Evolutionary conservation across 2,888 invertebrate species (phyloP).

Genomic region (Ophion costatus): DNA sequence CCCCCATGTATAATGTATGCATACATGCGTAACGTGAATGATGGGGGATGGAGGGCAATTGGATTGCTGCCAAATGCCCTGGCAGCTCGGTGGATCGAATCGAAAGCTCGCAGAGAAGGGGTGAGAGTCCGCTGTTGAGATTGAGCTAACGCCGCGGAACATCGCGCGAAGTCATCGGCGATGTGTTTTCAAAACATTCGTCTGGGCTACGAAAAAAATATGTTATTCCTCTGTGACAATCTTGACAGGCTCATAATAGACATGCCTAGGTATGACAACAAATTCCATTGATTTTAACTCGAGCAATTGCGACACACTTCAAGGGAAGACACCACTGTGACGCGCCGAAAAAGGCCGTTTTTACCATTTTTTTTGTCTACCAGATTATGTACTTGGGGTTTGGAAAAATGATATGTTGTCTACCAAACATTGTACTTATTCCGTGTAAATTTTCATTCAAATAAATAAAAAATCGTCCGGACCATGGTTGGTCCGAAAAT

Average conservation of each 20-base stretch:
- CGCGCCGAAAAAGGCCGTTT: too few species aligned
- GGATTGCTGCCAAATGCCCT: slow-evolving; percentile 59
- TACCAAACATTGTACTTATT: too few species aligned
- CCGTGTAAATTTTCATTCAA: too few species aligned
- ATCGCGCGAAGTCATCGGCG: not conserved
- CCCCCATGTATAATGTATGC: not conserved
- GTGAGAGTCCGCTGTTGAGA: slow-evolving; percentile 38
- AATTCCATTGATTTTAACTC: not conserved
- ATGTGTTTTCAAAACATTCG: slow-evolving; percentile 16
- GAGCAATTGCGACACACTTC: not conserved
- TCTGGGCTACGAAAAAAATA: not conserved
- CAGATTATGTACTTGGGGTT: too few species aligned
- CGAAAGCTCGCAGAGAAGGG: slow-evolving; percentile 36
- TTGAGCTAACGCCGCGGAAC: slow-evolving; percentile 24
- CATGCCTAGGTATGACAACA: not conserved
- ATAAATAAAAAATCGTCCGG: too few species aligned
- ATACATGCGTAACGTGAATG: slow-evolving; percentile 24
- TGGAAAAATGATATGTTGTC: too few species aligned
- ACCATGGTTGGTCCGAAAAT: too few species aligned
- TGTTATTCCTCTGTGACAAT: not conserved
- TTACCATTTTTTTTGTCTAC: too few species aligned
- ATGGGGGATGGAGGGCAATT: slow-evolving; percentile 53
- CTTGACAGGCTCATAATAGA: not conserved
- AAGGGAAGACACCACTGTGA: too few species aligned
- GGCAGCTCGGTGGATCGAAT: slow-evolving; percentile 60